These are phyloP conservation scores for Pterocles gutturalis DNA, from an alignment of 2,113 vertebrate genomes.

Conservation along the genomic window DNA sequence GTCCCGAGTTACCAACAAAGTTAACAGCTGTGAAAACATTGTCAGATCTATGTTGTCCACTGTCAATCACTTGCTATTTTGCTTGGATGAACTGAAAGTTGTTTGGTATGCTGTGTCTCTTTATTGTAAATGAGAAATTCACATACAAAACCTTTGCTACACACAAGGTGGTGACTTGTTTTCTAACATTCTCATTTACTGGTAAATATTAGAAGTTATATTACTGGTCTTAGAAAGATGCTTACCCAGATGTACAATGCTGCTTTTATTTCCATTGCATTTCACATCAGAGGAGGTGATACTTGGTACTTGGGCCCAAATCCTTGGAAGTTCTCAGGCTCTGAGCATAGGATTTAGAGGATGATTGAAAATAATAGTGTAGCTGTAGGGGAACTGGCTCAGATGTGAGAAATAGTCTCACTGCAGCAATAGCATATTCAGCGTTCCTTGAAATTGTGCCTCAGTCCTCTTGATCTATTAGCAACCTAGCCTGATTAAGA, in stretches of 20 bases:
- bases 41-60: neutral
- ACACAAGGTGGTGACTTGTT: neutral
- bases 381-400: neutral
- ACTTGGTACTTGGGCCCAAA: neutral
- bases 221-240: neutral
- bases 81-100: neutral
- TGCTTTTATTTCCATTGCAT: neutral
- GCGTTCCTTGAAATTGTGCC: neutral
- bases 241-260: neutral
- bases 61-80: neutral
- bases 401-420: accelerated
- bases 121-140: neutral
- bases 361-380: neutral
- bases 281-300: neutral
- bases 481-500: neutral
- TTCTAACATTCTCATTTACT: neutral
- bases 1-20: neutral
- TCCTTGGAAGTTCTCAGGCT: neutral
- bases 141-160: neutral
- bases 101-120: neutral
- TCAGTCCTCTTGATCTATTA: neutral
- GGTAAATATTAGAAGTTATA: neutral
- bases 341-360: neutral
- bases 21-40: neutral
- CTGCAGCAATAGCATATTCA: neutral